Base-by-base conservation (phyloP, 1,140 invertebrate genomes). In the Bombus affinis region DNA sequence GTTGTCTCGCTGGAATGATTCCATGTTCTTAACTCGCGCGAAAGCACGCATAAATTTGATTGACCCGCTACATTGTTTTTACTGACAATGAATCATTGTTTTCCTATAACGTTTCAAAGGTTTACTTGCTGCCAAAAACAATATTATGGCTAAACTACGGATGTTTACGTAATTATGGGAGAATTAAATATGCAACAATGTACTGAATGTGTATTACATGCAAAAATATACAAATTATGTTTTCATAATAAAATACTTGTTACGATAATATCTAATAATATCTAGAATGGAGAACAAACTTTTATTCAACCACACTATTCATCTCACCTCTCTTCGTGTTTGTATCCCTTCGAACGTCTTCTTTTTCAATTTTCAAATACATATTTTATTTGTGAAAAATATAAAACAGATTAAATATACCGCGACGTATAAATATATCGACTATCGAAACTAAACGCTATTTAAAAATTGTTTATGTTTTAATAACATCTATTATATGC, bases 1-100 rank as follows among this genome's bases (percentile, higher is more conserved):
- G 15, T 44, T 44, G 70, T 73, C 37, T n/a, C 12, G 70, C 39
- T 81, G 53, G 70, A 81, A 81, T 25, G 15, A 59, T 73, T 81
- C 68, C 70, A 28, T 32, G 32, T 73, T 73, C 37, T 59, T 25
- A 18, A 32, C 22, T 39, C n/a, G 3, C 10, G 0, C 12, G 2
- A 2, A 35, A 5, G 18, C 3, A 47, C 5, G 35, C 32, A n/a
- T 53, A 32, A 42, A 53, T 53, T 62, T 37, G 3, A 44, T 15
- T 44, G 39, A 81, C 53, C 53, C 47, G 8, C 12, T 62, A 59
- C 42, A 44, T 81, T 44, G n/a, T 37, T 68, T 62, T 59, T 62
- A 73, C 25, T n/a, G 47, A 18, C 47, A 53, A 53, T 22, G 37
- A 35, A 13, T 37, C n/a, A 9, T 28, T 22, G 22, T 28, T 57